Base-by-base conservation (phyloP, 2,113 vertebrate genomes). In the Syngnathus typhle region DNA sequence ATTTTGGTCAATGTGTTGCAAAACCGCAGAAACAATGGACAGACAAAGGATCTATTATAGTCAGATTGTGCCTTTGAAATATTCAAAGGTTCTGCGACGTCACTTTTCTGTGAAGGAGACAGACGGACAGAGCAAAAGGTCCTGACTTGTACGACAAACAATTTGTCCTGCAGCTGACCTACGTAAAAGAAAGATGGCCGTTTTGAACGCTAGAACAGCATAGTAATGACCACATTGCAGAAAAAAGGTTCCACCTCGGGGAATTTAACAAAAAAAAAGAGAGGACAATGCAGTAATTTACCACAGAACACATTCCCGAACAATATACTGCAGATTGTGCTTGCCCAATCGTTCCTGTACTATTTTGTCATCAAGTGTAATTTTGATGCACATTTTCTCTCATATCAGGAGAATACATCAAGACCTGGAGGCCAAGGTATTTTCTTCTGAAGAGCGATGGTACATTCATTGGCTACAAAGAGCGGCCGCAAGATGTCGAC, bases 391-490 rank as follows among this genome's bases (percentile, higher is more conserved):
- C 58, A 36, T 69, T 64, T 78, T 44, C 9, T 80, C 64, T 74
- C 54, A 41, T 81, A 73, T 69, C 87, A 98, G 97, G 96, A 84
- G 96, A 99, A 73, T 98, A 98, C 87, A 98, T 98, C 87, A 98
- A 98, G 71, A 98, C 95, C 56, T 99, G 97, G 96, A 93, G 96
- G 87, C 96, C 95, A 0, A 91, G 97, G 41, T 99, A 98, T 89
- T 98, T 99, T 81, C 91, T 98, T 36, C 72, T 99, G 55, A 99
- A 98, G 92, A 97, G 90, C 0, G 96, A 98, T 5, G 96, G 96
- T 83, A 98, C 94, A 0, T 98, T 99, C 88, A 98, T 95, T 16
- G 97, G 96, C 76, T 98, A 99, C 89, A 99, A 97, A 89, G 96
- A 99, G 21, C 89, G 94, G 56, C 96, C 97, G 0, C 96, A 98